Evolutionary conservation across 2,113 vertebrate genomes (phyloP).

Genomic region (Lynx canadensis): DNA sequence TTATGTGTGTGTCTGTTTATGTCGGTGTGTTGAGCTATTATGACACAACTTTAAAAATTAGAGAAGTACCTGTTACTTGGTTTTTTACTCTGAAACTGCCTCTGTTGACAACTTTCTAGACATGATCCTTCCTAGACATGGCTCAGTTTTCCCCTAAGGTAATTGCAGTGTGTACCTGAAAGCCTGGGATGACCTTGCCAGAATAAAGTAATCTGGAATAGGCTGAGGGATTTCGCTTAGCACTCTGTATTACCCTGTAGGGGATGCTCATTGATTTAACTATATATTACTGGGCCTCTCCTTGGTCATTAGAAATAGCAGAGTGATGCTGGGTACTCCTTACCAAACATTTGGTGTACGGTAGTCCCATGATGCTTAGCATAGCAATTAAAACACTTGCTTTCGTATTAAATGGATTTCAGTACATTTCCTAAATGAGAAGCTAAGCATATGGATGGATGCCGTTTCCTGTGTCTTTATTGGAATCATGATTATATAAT

Average conservation of each 20-base stretch:
- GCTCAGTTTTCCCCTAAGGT: slow-evolving; percentile 14
- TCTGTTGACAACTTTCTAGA: not conserved
- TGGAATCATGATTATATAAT: slow-evolving; percentile 50
- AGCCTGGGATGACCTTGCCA: slow-evolving; percentile 48
- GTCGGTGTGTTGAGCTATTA: not conserved
- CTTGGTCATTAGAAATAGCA: slow-evolving; percentile 67
- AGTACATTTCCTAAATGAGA: slow-evolving; percentile 69
- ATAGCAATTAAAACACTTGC: slow-evolving; percentile 59
- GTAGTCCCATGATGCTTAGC: slow-evolving; percentile 40
- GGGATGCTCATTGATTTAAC: slow-evolving; percentile 55
- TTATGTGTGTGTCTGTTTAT: not conserved
- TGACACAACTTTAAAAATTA: not conserved
- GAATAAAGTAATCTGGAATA: slow-evolving; percentile 52
- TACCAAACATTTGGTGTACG: slow-evolving; percentile 52
- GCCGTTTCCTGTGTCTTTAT: slow-evolving; percentile 42
- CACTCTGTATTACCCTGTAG: slow-evolving; percentile 37
- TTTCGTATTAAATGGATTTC: slow-evolving; percentile 60
- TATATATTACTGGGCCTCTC: slow-evolving; percentile 49
- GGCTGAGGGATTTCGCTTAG: slow-evolving; percentile 58
- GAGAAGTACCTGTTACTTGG: slow-evolving; percentile 10
- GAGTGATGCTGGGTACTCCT: slow-evolving; percentile 34
- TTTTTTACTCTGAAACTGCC: not conserved
- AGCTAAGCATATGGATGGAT: slow-evolving; percentile 63
- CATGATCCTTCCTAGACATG: not conserved
- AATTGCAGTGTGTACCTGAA: slow-evolving; percentile 41